phyloP scores from a whole-genome alignment of 2,888 invertebrate genomes.

The Microctonus aethiopoides region DNA sequence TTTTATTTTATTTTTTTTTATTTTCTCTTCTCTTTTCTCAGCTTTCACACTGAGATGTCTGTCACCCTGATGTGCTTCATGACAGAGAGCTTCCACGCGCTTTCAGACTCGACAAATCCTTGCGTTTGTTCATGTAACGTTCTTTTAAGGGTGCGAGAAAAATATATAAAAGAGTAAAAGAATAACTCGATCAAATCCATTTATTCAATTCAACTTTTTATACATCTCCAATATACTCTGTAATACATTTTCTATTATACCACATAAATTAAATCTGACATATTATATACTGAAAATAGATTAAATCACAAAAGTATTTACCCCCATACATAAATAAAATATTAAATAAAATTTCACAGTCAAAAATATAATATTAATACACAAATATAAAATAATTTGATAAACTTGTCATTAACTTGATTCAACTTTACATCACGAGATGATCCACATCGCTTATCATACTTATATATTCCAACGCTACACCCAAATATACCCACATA shows the following conservation, averaged over 20 bases:
- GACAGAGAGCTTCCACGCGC: background rate
- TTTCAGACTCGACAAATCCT: conserved; percentile 30
- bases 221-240: background rate
- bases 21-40: background rate
- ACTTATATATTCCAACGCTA: conserved; percentile 28
- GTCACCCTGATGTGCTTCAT: background rate
- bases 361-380: background rate
- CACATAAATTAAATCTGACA: no score
- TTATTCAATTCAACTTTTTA: background rate
- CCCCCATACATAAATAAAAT: no score
- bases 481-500: conserved; percentile 36
- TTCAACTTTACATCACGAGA: conserved; percentile 47
- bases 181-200: background rate
- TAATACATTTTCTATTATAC: no score
- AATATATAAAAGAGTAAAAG: background rate
- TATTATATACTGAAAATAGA: no score
- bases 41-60: background rate
- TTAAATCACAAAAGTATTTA: no score
- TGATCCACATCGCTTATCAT: conserved; percentile 62
- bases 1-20: background rate
- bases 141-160: background rate
- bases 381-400: conserved; percentile 20
- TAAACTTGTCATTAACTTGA: conserved; percentile 26
- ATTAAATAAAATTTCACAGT: no score
- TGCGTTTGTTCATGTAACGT: background rate